phyloP scores from a whole-genome alignment of 2,113 vertebrate species.

The Pelecanoides urinatrix region DNA sequence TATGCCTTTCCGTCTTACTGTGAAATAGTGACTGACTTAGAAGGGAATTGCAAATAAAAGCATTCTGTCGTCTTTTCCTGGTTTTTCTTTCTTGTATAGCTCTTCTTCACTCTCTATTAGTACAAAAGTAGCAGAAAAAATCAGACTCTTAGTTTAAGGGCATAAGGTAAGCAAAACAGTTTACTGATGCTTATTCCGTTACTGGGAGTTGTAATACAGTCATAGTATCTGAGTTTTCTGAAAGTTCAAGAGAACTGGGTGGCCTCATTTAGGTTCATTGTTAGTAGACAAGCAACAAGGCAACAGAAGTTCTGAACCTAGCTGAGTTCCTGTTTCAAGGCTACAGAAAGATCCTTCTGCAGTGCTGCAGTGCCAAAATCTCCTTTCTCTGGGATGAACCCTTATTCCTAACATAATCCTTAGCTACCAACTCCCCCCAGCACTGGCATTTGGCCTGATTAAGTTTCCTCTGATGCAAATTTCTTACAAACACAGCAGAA shows the following conservation, averaged over 20 bases:
- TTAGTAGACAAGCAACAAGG: background rate
- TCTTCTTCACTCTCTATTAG: background rate
- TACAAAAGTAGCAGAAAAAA: background rate
- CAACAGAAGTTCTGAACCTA: background rate
- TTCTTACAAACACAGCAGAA: conserved; percentile 13
- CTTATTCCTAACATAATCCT: background rate
- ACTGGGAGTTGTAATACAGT: background rate
- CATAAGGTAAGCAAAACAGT: background rate
- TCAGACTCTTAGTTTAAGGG: background rate
- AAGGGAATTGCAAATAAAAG: background rate
- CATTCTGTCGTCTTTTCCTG: background rate
- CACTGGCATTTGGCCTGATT: conserved; percentile 10
- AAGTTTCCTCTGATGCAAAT: conserved; percentile 20
- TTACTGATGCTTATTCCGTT: background rate
- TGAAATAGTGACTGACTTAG: background rate
- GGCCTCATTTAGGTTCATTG: background rate
- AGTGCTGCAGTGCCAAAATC: background rate
- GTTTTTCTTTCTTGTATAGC: background rate
- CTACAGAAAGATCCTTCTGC: background rate
- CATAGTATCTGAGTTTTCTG: background rate
- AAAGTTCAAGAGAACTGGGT: background rate
- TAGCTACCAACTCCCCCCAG: background rate
- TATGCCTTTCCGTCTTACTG: background rate
- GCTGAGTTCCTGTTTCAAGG: background rate
- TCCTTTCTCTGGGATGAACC: background rate